Evolutionary conservation across 2,888 invertebrate genomes (phyloP), one percentile per base, ranked within the genome.

Genomic region (Luperina nickerlii): DNA sequence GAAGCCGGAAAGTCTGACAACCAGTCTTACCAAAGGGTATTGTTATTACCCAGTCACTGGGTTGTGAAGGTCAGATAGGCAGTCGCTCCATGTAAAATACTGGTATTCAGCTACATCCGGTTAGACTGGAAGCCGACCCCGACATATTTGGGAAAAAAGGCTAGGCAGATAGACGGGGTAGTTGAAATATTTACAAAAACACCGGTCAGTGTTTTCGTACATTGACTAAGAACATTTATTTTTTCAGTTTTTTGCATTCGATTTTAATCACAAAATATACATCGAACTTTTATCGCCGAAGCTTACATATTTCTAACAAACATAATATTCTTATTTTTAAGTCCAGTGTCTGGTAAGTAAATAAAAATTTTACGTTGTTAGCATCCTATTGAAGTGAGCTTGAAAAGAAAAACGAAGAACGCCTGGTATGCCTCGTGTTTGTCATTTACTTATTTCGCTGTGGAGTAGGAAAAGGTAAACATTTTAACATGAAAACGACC

Each of bases 331-430:
- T 20, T 51, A 45, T 63, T 67, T 32, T 57, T 32, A 54, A 70
- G 18, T 48, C 8, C 24, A 51, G 57, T 54, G 24, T 9, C n/a
- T 27, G n/a, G 27, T 63, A 71, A 79, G 48, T 65, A 51, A 57
- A 72, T 70, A 65, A 51, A 60, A 48, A 27, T n/a, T n/a, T 45
- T 69, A 75, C 42, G 24, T 81, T 76, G 20, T 77, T 81, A 84
- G 82, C 68, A 57, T 75, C 32, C 66, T n/a, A 82, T 70, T 70
- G 72, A 78, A 73, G 62, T 63, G 9, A 70, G 38, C 63, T 69
- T 42, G 15, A 38, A 13, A 78, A 71, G 27, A 66, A 74, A 75
- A 76, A 65, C 38, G 57, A 18, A 62, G 68, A 63, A 18, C 32
- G 38, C 51, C 45, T 63, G 62, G 65, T 62, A 67, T 42, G 27